Evolutionary conservation across 2,797 vertebrate species (phyloP).

Genomic region (Brotula barbata): DNA sequence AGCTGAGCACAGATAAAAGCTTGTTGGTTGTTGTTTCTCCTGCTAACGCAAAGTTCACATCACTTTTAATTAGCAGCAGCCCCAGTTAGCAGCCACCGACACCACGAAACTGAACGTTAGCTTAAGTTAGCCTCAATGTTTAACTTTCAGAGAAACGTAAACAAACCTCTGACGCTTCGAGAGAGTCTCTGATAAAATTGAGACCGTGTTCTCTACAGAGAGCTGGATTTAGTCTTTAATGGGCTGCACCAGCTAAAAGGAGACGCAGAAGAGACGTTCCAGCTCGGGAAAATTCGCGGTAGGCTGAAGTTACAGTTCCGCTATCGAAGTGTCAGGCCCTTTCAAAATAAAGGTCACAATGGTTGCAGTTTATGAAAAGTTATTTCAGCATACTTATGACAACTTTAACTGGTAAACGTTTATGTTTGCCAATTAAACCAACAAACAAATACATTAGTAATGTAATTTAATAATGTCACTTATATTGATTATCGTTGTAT

Average conservation of each 20-base stretch:
- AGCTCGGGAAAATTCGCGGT: conserved; percentile 61
- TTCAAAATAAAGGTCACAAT: conserved; percentile 53
- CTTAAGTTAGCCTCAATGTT: not conserved
- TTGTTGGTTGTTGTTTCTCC: conserved; percentile 2
- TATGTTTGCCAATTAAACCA: too few species aligned
- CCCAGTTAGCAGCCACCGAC: conserved; percentile 31
- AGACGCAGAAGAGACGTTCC: rapidly evolving
- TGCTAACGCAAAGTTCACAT: conserved; percentile 14
- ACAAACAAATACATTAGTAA: too few species aligned
- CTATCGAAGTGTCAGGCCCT: conserved; percentile 10
- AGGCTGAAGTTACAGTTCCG: conserved; percentile 50
- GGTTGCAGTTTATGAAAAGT: not conserved
- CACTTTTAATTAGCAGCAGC: conserved; percentile 18
- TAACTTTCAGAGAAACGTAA: not conserved
- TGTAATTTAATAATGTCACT: too few species aligned
- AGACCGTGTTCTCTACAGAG: too few species aligned
- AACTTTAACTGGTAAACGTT: too few species aligned
- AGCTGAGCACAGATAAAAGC: conserved; percentile 5
- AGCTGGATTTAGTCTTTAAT: rapidly evolving
- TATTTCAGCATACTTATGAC: too few species aligned
- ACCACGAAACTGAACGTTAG: not conserved
- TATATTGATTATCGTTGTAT: too few species aligned
- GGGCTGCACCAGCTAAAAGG: not conserved
- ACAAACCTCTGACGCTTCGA: not conserved
- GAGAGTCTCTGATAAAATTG: not conserved